Evolutionary conservation across 2,888 invertebrate species (phyloP), one percentile per base, ranked within the genome.

Genomic region (Morpho achilles): DNA sequence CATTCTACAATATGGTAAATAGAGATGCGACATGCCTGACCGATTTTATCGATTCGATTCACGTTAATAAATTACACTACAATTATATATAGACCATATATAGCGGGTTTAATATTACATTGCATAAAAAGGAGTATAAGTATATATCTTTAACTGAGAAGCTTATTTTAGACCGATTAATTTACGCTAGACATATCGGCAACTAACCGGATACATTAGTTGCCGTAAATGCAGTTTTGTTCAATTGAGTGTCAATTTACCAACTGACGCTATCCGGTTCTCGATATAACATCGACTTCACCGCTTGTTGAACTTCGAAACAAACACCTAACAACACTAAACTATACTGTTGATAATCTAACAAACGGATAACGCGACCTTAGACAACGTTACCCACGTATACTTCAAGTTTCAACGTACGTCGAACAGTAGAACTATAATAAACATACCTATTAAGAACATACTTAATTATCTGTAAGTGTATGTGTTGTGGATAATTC

Each of bases 11-110:
- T 69, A 68, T 75, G 71, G 69, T 66, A 66, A 69, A 64, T 63
- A 88, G 88, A 82, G 85, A 74, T 75, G 88, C 47, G 77, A 74
- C 71, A 69, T 58, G 61, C 55, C 53, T 53, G 58, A 48, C 57
- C 59, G 53, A 45, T 63, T 65, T 66, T 63, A 71, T 67, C 65
- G 67, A 69, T 65, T 66, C 50, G 16, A 45, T 61, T 49, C 40
- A 52, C 47, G 42, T 32, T 32, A 5, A 5, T 32, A 32, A 32
- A 32, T 32, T 32, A 32, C 32, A 3, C 32, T 32, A 32, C 32
- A 32, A 32, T 16, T 16, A 16, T 32, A 32, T 32, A 32, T 5
- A 32, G 5, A 32, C 32, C 32, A 32, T 32, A 32, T 32, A 32
- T 32, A 32, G 3, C n/a, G n/a, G n/a, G n/a, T n/a, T n/a, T n/a